Evolutionary conservation across 2,888 invertebrate genomes (phyloP).

Genomic region (Macrophya annulata): DNA sequence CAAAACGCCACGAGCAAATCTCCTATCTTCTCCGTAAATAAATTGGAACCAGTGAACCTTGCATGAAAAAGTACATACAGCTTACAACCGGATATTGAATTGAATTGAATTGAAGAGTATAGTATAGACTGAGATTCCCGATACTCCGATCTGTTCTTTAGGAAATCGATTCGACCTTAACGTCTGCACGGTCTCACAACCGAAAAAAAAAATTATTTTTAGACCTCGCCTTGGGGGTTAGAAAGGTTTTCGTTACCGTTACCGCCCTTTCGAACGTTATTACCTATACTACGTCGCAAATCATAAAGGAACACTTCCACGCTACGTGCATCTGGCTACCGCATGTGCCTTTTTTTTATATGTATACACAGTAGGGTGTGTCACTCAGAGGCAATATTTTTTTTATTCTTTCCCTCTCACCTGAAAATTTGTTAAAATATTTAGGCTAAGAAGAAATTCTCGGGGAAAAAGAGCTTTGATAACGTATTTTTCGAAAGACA

Average conservation of each 20-base stretch:
- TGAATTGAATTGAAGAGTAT: conserved; percentile 15
- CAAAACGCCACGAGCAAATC: conserved; percentile 13
- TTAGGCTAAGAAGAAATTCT: background rate
- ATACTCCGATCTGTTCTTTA: background rate
- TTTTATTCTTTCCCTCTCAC: background rate
- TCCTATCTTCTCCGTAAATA: background rate
- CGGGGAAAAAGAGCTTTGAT: background rate
- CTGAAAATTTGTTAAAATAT: background rate
- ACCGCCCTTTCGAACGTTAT: conserved; percentile 4
- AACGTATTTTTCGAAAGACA: background rate
- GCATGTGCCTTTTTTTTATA: conserved; percentile 9
- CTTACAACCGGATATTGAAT: conserved; percentile 24
- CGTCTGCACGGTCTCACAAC: background rate
- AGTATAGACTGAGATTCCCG: background rate
- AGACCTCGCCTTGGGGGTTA: background rate
- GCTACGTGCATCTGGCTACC: conserved; percentile 47
- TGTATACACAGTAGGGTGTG: background rate
- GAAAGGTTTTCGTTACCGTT: conserved; percentile 14
- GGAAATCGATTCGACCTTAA: conserved; percentile 6
- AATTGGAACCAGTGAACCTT: conserved; percentile 31
- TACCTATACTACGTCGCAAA: conserved; percentile 30
- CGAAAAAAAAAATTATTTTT: conserved; percentile 5
- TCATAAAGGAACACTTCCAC: conserved; percentile 35
- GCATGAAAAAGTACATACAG: background rate
- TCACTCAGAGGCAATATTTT: background rate